Percentiles rank a stretch among this genome's conserved stretches.
Evolutionary conservation across 2,797 vertebrate species (phyloP).

Genomic region (Scolopax bukidnonensis): DNA sequence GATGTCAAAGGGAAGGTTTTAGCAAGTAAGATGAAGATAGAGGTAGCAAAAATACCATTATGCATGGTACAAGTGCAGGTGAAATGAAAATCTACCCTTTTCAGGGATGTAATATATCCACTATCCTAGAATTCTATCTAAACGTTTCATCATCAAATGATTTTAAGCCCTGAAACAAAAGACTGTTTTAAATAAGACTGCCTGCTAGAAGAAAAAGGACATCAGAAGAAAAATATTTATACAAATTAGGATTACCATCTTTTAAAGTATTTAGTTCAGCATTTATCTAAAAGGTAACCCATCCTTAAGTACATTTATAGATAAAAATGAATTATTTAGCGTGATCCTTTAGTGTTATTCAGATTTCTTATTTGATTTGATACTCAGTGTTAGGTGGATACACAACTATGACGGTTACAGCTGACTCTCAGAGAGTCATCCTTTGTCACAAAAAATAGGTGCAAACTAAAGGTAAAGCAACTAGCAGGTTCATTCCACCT

Average conservation of each 20-base stretch:
- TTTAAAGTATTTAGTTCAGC: slow-evolving; percentile 32
- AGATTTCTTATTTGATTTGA: not conserved
- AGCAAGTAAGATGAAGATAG: not conserved
- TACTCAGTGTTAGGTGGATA: not conserved
- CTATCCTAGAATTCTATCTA: not conserved
- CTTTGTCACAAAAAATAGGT: not conserved
- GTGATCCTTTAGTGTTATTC: not conserved
- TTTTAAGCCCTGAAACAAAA: slow-evolving; percentile 31
- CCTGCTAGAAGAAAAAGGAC: slow-evolving; percentile 7
- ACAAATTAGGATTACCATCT: not conserved
- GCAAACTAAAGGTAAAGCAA: not conserved
- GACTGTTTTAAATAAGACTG: slow-evolving; percentile 21
- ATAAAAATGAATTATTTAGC: not conserved
- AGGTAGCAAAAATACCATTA: not conserved
- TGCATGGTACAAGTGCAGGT: not conserved
- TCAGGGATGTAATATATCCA: not conserved
- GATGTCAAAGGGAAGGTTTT: not conserved
- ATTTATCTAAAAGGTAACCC: not conserved
- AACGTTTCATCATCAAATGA: not conserved
- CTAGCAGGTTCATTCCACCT: not conserved
- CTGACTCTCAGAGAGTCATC: not conserved
- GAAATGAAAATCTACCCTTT: not conserved
- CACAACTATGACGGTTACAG: not conserved
- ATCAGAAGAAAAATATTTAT: slow-evolving; percentile 5
- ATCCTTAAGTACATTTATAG: not conserved